phyloP scores from a whole-genome alignment of 2,113 vertebrate genomes.

The Isichthys henryi region DNA sequence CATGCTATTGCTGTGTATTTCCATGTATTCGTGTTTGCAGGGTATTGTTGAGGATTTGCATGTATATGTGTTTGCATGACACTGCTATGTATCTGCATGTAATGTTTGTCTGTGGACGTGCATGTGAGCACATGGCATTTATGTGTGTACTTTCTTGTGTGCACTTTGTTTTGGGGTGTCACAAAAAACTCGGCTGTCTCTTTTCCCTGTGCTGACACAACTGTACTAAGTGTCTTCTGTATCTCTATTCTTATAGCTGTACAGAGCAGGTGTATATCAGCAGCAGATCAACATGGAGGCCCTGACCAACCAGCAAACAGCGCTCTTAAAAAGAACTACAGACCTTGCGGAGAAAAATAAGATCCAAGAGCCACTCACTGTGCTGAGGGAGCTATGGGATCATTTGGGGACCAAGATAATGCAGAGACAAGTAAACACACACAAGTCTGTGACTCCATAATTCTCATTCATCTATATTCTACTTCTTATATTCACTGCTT shows the following conservation, averaged over 20 bases:
- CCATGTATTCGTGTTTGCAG: not conserved
- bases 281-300: conserved; percentile 99
- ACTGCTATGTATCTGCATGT: not conserved
- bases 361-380: conserved; percentile 85
- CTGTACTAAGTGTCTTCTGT: not conserved
- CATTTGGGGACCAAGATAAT: conserved; percentile 92
- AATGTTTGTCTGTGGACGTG: not conserved
- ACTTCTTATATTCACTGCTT: not conserved
- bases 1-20: conserved; percentile 34
- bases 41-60: not conserved
- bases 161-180: not conserved
- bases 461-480: not conserved
- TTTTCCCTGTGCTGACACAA: not conserved
- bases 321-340: conserved; percentile 87
- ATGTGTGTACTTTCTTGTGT: not conserved
- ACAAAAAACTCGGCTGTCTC: not conserved
- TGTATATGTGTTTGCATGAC: not conserved
- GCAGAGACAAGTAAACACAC: conserved; percentile 76
- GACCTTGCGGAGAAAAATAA: conserved; percentile 91
- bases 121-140: not conserved
- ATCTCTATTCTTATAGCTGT: conserved; percentile 64
- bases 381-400: conserved; percentile 93
- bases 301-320: conserved; percentile 93
- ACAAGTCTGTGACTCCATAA: not conserved
- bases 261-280: conserved; percentile 96